These are phyloP conservation scores for Anas platyrhynchos DNA, from an alignment of 2,113 vertebrate genomes.

Conservation along the genomic window DNA sequence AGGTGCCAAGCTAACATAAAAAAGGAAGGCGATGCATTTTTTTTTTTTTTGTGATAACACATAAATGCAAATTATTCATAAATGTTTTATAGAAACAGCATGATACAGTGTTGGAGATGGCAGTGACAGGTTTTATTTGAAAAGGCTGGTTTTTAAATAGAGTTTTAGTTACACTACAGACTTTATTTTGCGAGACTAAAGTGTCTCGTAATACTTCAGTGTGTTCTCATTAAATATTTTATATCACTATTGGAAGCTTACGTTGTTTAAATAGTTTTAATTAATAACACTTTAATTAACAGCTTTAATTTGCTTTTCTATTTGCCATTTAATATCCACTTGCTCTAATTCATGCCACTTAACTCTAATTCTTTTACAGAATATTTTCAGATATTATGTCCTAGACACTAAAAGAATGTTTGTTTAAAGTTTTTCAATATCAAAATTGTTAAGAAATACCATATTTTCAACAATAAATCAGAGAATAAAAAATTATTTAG, in stretches of 20 bases:
- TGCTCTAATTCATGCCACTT: too few relatives aligned
- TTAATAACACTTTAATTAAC: too few relatives aligned
- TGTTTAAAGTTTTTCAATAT: not conserved
- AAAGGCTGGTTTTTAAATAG: not conserved
- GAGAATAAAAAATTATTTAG: not conserved
- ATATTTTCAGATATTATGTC: not conserved
- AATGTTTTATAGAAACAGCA: not conserved
- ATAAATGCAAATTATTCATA: not conserved
- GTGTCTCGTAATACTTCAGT: not conserved
- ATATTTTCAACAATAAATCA: not conserved
- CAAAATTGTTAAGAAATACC: not conserved
- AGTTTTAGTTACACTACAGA: not conserved
- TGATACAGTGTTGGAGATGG: not conserved
- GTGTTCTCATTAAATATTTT: not conserved
- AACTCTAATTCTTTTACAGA: not conserved
- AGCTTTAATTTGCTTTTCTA: not conserved
- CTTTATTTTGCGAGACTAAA: not conserved
- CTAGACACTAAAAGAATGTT: not conserved
- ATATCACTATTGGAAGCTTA: not conserved
- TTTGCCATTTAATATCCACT: not conserved
- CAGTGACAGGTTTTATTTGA: not conserved
- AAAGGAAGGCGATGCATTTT: not conserved
- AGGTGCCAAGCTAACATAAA: conserved; percentile 13
- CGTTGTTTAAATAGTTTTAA: not conserved
- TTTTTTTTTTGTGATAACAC: not conserved